Evolutionary conservation across 2,888 invertebrate species (phyloP), one percentile per base, ranked within the genome.

Genomic region (Abrostola triplasia): DNA sequence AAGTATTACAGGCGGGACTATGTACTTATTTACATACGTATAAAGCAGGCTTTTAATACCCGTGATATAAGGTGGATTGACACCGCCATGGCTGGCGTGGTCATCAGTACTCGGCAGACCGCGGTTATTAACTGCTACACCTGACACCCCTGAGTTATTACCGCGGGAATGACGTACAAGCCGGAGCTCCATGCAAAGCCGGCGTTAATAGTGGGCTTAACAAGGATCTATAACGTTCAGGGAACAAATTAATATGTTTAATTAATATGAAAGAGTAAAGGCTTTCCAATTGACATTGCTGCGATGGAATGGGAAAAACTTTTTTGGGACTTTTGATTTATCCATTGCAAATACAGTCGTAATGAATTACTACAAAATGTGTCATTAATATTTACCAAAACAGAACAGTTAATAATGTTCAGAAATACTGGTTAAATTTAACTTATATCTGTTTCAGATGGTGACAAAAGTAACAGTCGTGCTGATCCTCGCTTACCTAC

Each of bases 401-500:
- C 24, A 24, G 4, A 24, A 24, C 24, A 24, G 1, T 24, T 24
- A 24, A 24, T 24, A 24, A 24, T 24, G 24, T 24, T 24, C 24
- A 24, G 24, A 24, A 4, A 1, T 1, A 24, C 4, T 24, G 4
- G 24, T 24, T 24, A 24, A 24, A 24, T 2, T 1, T 24, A 24
- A 24, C 24, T 24, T 24, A 24, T 2, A 24, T 68, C 64, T 38
- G 8, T 88, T 87, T 4, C 86, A 90, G 90, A 90, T 88, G 88
- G 80, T 82, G 76, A 83, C 79, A 68, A 78, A 81, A 73, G 69
- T 88, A 6, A 59, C 73, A 35, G 41, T 87, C 0, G 65, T 88
- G 36, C 65, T 88, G 24, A 56, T 85, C 61, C 50, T 83, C 42
- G 61, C 71, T 50, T 78, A 84, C 44, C 66, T 86, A 5, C 83